phyloP scores from a whole-genome alignment of 2,113 vertebrate species.

The Chaetodon trifascialis region DNA sequence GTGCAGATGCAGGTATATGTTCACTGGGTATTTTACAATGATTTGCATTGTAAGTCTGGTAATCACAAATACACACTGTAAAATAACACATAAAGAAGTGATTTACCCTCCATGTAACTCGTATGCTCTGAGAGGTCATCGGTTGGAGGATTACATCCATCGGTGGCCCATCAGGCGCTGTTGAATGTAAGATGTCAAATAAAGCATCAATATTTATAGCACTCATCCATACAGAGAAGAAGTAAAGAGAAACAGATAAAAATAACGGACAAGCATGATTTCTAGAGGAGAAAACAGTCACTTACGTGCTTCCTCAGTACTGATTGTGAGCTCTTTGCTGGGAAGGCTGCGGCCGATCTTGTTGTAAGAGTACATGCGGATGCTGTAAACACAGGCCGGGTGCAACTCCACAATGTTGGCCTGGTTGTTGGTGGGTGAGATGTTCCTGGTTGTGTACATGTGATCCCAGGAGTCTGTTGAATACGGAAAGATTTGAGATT shows the following conservation, averaged over 20 bases:
- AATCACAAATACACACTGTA: not conserved
- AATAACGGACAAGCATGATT: not conserved
- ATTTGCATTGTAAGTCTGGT: not conserved
- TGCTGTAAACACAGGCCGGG: conserved; percentile 96
- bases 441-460: conserved; percentile 98
- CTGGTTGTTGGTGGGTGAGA: conserved; percentile 98
- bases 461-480: conserved; percentile 95
- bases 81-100: not conserved
- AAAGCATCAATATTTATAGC: not conserved
- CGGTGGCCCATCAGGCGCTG: conserved; percentile 96
- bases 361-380: conserved; percentile 99
- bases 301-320: conserved; percentile 97
- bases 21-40: not conserved
- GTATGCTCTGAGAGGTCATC: conserved; percentile 97
- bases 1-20: not conserved
- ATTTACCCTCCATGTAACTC: conserved; percentile 98
- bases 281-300: not conserved
- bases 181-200: conserved; percentile 19
- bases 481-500: not conserved
- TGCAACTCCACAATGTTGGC: conserved; percentile 98
- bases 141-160: conserved; percentile 97
- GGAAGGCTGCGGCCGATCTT: conserved; percentile 98
- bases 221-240: not conserved
- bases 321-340: conserved; percentile 98
- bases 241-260: not conserved